Conservation (phyloP, 2,888 invertebrate species). For the Chydorus sphaericus region DNA sequence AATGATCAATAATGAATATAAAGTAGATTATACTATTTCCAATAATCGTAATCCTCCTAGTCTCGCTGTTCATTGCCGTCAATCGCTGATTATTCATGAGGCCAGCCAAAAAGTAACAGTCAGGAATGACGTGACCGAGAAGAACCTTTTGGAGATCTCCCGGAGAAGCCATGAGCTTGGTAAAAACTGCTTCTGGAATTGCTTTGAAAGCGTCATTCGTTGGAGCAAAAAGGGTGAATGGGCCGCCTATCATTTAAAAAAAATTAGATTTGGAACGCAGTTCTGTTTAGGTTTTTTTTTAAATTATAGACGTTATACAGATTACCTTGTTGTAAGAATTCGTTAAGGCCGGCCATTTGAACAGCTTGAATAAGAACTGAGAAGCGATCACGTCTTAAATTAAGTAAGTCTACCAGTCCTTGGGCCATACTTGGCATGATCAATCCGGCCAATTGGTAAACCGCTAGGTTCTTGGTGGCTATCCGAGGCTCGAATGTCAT, state of each 20-base stretch:
- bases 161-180: constrained; percentile 1
- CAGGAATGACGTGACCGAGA: constrained; percentile 16
- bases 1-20: too few relatives aligned
- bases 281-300: background rate
- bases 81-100: too few relatives aligned
- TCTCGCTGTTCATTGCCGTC: too few relatives aligned
- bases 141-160: constrained; percentile 14
- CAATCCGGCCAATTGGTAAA: too few relatives aligned
- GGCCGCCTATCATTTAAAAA: constrained; percentile 5
- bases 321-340: background rate
- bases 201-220: constrained; percentile 16
- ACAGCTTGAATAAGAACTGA: background rate
- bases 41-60: too few relatives aligned
- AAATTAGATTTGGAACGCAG: background rate
- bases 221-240: constrained; percentile 16
- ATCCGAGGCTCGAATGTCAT: too few relatives aligned
- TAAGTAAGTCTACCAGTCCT: too few relatives aligned
- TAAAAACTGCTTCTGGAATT: constrained; percentile 3
- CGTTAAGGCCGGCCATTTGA: background rate
- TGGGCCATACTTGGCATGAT: too few relatives aligned
- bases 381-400: background rate
- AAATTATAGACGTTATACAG: background rate
- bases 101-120: constrained; percentile 16
- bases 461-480: too few relatives aligned
- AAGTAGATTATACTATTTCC: too few relatives aligned